phyloP scores from a whole-genome alignment of 2,888 invertebrate genomes.

The Eilema griseolum region DNA sequence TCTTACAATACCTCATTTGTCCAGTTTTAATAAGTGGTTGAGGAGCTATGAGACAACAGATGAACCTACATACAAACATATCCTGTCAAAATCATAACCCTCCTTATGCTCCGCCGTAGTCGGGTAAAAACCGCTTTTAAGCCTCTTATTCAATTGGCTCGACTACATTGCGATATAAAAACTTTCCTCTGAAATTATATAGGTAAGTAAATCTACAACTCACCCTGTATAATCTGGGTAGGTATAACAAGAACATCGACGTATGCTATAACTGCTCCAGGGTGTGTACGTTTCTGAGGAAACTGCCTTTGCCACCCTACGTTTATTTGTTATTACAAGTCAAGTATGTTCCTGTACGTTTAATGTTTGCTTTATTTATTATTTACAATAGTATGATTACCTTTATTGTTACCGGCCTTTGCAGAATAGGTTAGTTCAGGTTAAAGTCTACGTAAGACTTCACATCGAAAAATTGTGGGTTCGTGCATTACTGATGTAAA shows the following conservation, averaged over 20 bases:
- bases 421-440: not conserved
- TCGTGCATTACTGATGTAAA: no score
- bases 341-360: not conserved
- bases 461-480: not conserved
- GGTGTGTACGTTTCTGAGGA: not conserved
- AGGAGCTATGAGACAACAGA: no score
- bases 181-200: not conserved
- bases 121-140: no score
- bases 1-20: no score
- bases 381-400: not conserved
- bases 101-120: no score
- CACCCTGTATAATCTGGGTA: not conserved
- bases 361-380: not conserved
- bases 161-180: no score
- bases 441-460: not conserved
- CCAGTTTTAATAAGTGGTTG: no score
- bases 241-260: not conserved
- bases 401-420: not conserved
- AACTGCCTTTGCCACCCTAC: not conserved
- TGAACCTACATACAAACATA: no score
- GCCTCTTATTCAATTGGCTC: no score
- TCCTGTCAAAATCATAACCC: no score
- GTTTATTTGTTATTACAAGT: constrained; percentile 4
- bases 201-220: not conserved
- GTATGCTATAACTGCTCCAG: constrained; percentile 1